A percentile compares a stretch with the other conserved stretches of the same genome.
Evolutionary conservation across 2,797 vertebrate genomes (phyloP).

Genomic region (Amblyopsis hoosieri): DNA sequence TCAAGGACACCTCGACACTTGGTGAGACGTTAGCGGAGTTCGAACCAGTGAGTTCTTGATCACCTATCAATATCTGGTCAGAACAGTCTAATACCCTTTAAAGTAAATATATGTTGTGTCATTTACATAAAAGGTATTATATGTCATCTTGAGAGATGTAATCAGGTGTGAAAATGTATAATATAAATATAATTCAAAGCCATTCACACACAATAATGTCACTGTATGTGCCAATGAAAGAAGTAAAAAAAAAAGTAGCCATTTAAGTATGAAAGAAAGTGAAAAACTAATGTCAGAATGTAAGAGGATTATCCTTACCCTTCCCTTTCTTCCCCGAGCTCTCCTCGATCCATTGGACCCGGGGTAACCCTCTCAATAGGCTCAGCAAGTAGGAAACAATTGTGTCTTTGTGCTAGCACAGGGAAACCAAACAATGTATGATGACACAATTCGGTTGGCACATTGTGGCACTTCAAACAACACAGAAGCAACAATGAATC

Average conservation of each 20-base stretch:
- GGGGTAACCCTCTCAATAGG: constrained; percentile 90
- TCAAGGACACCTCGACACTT: too few relatives aligned
- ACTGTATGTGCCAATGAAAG: background rate
- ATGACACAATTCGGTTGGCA: constrained; percentile 16
- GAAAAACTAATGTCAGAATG: constrained; percentile 17
- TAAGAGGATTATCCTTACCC: constrained; percentile 80
- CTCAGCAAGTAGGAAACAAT: constrained; percentile 92
- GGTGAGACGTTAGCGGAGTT: too few relatives aligned
- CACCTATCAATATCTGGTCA: background rate
- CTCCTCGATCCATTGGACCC: constrained; percentile 96
- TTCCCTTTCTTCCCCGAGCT: constrained; percentile 87
- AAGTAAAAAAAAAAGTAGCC: background rate
- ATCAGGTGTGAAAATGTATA: background rate
- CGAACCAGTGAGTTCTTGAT: too few relatives aligned
- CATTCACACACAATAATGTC: background rate
- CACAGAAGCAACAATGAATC: background rate
- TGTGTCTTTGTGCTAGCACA: constrained; percentile 89
- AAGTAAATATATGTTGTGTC: too few relatives aligned
- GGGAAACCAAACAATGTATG: constrained; percentile 53
- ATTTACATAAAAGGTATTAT: too few relatives aligned
- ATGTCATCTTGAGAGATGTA: background rate
- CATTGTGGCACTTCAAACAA: constrained; percentile 4
- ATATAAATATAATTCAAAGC: background rate
- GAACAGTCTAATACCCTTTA: background rate
- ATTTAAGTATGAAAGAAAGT: constrained; percentile 4